These are phyloP conservation scores for Stenotaenia linearis DNA, from an alignment of 2,888 invertebrate genomes.

Conservation along the genomic window DNA sequence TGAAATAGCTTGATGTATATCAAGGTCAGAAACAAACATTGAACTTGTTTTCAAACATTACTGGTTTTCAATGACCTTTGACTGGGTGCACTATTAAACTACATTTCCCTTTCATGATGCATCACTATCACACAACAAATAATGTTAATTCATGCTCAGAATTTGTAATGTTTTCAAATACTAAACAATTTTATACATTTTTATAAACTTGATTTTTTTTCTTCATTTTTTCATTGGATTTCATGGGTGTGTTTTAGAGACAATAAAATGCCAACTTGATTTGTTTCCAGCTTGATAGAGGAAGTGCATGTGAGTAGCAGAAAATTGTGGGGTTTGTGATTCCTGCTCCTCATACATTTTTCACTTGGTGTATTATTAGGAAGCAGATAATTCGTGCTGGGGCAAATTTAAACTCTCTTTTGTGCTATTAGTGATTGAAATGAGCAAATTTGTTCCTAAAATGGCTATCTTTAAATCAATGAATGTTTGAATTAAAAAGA, in stretches of 20 bases:
- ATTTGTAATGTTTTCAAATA: not conserved
- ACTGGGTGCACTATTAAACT: not conserved
- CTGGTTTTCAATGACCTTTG: not conserved
- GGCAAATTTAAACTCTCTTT: not conserved
- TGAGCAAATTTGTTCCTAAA: not conserved
- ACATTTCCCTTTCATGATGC: not conserved
- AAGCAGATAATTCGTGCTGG: not conserved
- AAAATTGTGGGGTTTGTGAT: not conserved
- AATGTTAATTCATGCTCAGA: not conserved
- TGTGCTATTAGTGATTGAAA: not conserved
- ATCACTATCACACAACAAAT: not conserved
- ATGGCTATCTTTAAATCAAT: not conserved
- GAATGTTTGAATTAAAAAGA: not conserved
- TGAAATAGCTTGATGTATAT: not conserved
- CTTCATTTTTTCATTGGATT: not conserved
- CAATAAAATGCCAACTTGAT: not conserved
- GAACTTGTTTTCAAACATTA: not conserved
- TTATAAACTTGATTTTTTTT: no score
- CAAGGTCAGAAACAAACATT: not conserved
- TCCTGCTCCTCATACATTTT: not conserved
- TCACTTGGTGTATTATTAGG: not conserved
- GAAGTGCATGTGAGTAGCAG: not conserved
- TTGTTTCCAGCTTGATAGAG: not conserved
- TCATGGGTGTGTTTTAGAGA: not conserved
- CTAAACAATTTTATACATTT: no score